Evolutionary conservation across 2,113 vertebrate genomes (phyloP), one percentile per base, ranked within the genome.

Genomic region (Lonchura striata): DNA sequence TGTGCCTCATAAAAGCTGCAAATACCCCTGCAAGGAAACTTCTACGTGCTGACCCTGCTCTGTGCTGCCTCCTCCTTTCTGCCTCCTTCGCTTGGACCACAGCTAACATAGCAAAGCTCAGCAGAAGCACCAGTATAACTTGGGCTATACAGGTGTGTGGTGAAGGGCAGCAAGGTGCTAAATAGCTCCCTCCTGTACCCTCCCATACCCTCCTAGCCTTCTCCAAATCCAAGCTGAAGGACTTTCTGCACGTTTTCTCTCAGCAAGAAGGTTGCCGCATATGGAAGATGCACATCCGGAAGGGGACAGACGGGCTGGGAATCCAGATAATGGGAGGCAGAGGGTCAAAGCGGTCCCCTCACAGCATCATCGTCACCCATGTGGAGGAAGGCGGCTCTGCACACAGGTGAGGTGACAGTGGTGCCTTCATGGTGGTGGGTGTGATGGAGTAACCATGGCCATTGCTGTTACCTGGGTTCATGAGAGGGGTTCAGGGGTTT

Each of bases 221-320:
- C 8, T 64, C 89, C 80, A 88, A 85, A 69, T 81, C 46, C 82
- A 90, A 96, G 96, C 95, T 96, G 96, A 77, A 42, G 89, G 94
- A 65, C 95, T 96, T 91, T 98, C 89, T 84, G 92, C 92, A 86
- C 97, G 1, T 95, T 97, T 95, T 95, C 94, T 97, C 97, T 91
- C 95, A 99, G 99, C 97, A 97, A 94, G 98, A 99, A 95, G 98
- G 98, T 65, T 98, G 98, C 97, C 98, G 97, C 85, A 99, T 99
- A 97, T 99, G 99, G 99, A 99, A 99, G 98, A 99, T 99, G 99
- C 98, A 99, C 91, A 98, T 99, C 97, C 97, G 99, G 97, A 99
- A 99, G 92, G 98, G 99, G 49, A 97, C 97, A 1, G 99, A 99
- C 2, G 99, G 99, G 61, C 98, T 99, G 94, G 99, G 99, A 72